Base-by-base conservation (phyloP, 2,888 invertebrate species). In the Stenolophus ochropezus region DNA sequence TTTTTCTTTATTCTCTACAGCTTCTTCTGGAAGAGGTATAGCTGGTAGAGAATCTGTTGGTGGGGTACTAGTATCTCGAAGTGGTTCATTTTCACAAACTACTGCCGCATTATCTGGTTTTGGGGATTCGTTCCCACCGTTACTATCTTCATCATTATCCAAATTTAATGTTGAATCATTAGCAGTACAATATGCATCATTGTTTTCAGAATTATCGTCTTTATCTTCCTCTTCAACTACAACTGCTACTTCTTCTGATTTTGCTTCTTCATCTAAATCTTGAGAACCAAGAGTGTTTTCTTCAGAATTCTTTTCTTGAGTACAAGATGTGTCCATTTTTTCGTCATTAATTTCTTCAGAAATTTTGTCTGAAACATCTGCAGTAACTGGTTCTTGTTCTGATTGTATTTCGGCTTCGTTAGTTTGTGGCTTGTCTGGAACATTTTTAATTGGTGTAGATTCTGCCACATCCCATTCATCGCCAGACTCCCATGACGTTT, bases 301-400 rank as follows among this genome's bases (percentile, higher is more conserved):
- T 27, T 27, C 27, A n/a, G 73, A 71, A 27, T 86, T 86, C 82
- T 88, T 87, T 88, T 89, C 83, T 91, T 51, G 3, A 42, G 33
- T 42, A 11, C n/a, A 3, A 51, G 51, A 4, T 51, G n/a, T 16
- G 51, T 11, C 3, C 2, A 65, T 65, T 65, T 25, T 25, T 16
- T 65, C 25, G 4, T 65, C 27, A n/a, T 65, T 27, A 27, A 20
- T n/a, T 16, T 25, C 25, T 65, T 65, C 65, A 23, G 33, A 23
- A 20, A 53, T 33, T 33, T 18, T 74, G 47, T 51, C 8, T 6
- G 4, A 16, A 51, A 11, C n/a, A n/a, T n/a, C n/a, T n/a, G n/a
- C n/a, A n/a, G n/a, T n/a, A 25, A 23, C 5, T 61, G 21, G 20
- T 82, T 89, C 87, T 82, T 89, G 88, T 69, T 89, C 89, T 27